These are phyloP conservation scores for Caenorhabditis sp. DNA, from an alignment of 2,888 invertebrate genomes.

Conservation along the genomic window DNA sequence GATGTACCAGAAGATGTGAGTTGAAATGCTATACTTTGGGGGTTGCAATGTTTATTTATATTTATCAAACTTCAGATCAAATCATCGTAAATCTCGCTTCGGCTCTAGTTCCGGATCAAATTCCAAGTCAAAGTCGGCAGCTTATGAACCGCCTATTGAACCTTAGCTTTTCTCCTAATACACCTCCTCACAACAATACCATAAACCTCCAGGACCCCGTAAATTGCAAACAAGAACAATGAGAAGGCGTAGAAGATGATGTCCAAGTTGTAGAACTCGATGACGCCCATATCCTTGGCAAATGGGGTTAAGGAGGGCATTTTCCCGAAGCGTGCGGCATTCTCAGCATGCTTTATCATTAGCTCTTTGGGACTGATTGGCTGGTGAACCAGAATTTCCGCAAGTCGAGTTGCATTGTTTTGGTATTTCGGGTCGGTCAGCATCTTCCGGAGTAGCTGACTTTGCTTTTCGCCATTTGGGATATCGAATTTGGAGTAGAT, in stretches of 20 bases:
- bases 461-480: constrained; percentile 41
- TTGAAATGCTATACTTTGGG: too few species aligned
- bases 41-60: too few species aligned
- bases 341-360: constrained; percentile 49
- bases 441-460: constrained; percentile 31
- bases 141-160: too few species aligned
- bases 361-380: constrained; percentile 53
- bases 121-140: too few species aligned
- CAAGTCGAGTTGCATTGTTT: constrained; percentile 32
- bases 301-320: constrained; percentile 43
- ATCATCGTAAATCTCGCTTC: too few species aligned
- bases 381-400: constrained; percentile 48
- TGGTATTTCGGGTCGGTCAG: constrained; percentile 30
- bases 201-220: constrained; percentile 21
- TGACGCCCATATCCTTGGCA: constrained; percentile 49
- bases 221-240: constrained; percentile 17
- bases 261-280: constrained; percentile 56
- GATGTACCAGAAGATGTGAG: too few species aligned
- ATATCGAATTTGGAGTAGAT: constrained; percentile 47
- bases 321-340: constrained; percentile 55
- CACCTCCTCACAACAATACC: neutral
- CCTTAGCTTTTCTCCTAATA: neutral
- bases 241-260: constrained; percentile 21
- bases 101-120: too few species aligned
- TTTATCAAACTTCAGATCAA: too few species aligned